Base-by-base conservation (phyloP, 2,113 vertebrate species). In the Elgaria multicarinata region DNA sequence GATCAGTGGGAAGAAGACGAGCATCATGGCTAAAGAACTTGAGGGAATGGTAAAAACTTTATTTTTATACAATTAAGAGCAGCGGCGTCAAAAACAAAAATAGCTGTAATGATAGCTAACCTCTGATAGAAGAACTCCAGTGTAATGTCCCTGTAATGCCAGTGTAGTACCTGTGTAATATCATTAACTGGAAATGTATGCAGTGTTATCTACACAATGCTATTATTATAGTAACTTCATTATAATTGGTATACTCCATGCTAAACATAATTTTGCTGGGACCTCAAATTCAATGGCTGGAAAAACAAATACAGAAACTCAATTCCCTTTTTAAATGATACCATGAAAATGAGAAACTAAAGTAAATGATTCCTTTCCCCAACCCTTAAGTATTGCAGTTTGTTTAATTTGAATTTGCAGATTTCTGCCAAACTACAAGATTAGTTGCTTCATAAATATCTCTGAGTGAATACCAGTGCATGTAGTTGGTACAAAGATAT, bases 351-450 rank as follows among this genome's bases (percentile, higher is more conserved):
- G 71, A 91, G 75, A 93, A 71, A 14, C 31, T 76, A 87, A 87
- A 90, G 91, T 89, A 85, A 93, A 91, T 33, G 83, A 10, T 83
- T 95, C 33, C 91, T 44, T 84, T 91, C 64, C 90, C 46, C 93
- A 91, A 77, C 69, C 90, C 96, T 92, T 24, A 39, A 46, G 66
- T 88, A 90, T 88, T 80, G 42, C 84, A 55, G 80, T 91, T 33
- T 81, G 67, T 36, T 55, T 94, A 93, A 94, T 89, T 78, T 24
- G 87, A 94, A 94, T 93, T 88, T 91, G 82, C 86, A 94, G 74
- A 92, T 92, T 94, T 94, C 86, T 36, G 78, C 18, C 78, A 58
- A 33, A 89, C 24, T 67, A 85, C 71, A 89, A 92, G 69, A 12
- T 84, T 88, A 91, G 20, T 79, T 26, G 36, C 53, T 89, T 78